Conservation (phyloP, 2,888 invertebrate genomes). For the Hypercompe scribonia region DNA sequence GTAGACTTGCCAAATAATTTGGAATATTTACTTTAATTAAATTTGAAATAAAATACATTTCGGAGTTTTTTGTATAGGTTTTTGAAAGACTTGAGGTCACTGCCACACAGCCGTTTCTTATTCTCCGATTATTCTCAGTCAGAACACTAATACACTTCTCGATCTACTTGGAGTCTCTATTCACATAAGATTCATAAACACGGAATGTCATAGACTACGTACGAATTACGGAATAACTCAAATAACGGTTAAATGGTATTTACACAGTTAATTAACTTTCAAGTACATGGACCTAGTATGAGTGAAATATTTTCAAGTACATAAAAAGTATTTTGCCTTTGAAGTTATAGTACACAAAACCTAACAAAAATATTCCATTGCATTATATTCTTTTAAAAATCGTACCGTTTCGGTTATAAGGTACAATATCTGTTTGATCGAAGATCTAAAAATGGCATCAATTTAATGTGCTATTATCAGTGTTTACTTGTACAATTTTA, state of each 20-base stretch:
- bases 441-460: no score
- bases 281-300: neutral
- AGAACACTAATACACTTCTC: neutral
- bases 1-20: slow-evolving; percentile 93
- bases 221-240: no score
- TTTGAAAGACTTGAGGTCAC: slow-evolving; percentile 24
- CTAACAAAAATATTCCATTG: no score
- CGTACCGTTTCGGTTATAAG: no score
- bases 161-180: neutral
- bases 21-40: slow-evolving; percentile 93
- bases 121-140: neutral
- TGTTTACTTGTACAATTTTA: neutral
- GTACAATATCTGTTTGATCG: no score
- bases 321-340: neutral
- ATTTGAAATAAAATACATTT: slow-evolving; percentile 92
- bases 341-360: no score
- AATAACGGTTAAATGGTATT: neutral
- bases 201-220: neutral
- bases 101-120: slow-evolving; percentile 26
- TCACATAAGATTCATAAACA: neutral
- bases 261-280: neutral
- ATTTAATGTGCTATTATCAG: no score
- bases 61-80: slow-evolving; percentile 48
- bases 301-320: neutral
- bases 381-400: no score